Percentiles rank a stretch among this genome's conserved stretches.
phyloP scores from a whole-genome alignment of 2,888 invertebrate species.

The Endomychus coccineus region DNA sequence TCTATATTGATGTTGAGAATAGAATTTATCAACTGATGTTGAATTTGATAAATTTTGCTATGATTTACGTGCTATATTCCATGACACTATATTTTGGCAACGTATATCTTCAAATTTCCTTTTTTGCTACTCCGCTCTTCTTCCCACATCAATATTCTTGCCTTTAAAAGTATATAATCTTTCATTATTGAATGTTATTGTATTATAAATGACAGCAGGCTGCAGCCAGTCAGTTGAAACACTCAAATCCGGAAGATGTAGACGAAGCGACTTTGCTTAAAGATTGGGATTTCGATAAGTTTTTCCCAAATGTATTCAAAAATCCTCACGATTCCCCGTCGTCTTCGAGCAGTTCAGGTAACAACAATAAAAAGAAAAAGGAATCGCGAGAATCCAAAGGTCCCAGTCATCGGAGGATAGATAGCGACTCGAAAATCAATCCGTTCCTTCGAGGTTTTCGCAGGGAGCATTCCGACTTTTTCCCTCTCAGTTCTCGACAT shows the following conservation, averaged over 20 bases:
- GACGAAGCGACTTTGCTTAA: conserved; percentile 75
- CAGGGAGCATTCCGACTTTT: conserved; percentile 78
- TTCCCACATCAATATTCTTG: too few species aligned
- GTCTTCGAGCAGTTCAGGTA: conserved; percentile 19
- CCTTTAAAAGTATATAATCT: too few species aligned
- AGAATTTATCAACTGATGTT: too few species aligned
- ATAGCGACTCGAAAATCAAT: conserved; percentile 60
- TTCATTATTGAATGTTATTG: too few species aligned
- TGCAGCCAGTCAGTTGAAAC: conserved; percentile 43
- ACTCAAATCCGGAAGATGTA: conserved; percentile 39
- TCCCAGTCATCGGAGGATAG: conserved; percentile 60
- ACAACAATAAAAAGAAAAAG: conserved; percentile 18
- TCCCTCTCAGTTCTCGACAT: conserved; percentile 68
- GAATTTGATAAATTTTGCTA: too few species aligned
- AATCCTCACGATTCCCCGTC: conserved; percentile 17
- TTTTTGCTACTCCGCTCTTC: too few species aligned
- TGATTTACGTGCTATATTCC: too few species aligned
- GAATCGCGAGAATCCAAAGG: conserved; percentile 30
- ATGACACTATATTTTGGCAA: too few species aligned
- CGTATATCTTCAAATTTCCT: too few species aligned
- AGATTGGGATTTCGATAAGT: conserved; percentile 82
- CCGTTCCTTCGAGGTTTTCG: conserved; percentile 73
- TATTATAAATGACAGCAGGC: conserved; percentile 40
- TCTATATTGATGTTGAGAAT: too few species aligned
- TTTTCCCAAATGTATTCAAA: conserved; percentile 52